Conservation (phyloP, 2,888 invertebrate species). For the Latrodectus elegans region DNA sequence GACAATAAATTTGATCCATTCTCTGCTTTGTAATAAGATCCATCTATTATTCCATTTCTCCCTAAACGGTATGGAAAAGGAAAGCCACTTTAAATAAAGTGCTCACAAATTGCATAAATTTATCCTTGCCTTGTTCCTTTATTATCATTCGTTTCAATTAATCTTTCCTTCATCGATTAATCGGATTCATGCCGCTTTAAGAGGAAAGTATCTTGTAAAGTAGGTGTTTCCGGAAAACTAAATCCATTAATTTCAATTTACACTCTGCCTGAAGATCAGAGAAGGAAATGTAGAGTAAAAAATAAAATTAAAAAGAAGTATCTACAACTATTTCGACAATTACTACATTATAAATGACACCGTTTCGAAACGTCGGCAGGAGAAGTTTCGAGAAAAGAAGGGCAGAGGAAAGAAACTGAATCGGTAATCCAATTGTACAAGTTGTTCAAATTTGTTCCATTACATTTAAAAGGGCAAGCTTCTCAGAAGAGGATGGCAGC, state of each 20-base stretch:
- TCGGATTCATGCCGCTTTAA: not conserved
- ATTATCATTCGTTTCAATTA: not conserved
- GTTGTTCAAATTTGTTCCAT: conserved; percentile 5
- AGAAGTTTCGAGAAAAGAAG: conserved; percentile 5
- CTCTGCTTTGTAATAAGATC: too few relatives aligned
- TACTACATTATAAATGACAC: conserved; percentile 1
- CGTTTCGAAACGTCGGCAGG: not conserved
- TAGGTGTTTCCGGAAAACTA: not conserved
- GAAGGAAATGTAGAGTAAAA: not conserved
- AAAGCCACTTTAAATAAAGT: not conserved
- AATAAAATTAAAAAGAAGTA: not conserved
- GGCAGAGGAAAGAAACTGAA: not conserved
- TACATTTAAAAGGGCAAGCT: not conserved
- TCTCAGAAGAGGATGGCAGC: not conserved
- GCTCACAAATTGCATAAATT: not conserved
- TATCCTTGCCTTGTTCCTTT: not conserved
- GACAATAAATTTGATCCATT: too few relatives aligned
- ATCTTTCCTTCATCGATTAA: not conserved
- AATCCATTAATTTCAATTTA: conserved; percentile 5
- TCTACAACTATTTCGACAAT: conserved; percentile 2
- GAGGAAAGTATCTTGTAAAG: not conserved
- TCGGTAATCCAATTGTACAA: not conserved
- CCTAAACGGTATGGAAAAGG: not conserved
- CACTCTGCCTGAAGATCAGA: not conserved
- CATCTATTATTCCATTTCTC: not conserved